Conservation (phyloP, 2,888 invertebrate genomes). For the Ichneumon xanthorius region DNA sequence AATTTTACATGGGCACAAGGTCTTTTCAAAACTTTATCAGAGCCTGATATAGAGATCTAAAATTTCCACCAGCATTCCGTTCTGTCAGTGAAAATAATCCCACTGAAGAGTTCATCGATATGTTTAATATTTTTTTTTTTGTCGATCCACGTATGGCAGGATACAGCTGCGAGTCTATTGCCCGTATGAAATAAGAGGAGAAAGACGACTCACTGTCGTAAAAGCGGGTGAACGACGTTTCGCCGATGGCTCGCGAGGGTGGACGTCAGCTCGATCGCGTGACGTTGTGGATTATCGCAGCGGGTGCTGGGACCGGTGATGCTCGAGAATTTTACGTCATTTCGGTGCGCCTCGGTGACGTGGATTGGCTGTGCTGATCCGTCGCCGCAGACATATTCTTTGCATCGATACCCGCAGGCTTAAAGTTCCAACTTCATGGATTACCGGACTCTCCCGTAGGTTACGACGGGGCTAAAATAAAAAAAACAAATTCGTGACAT, state of each 20-base stretch:
- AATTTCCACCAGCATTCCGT: neutral
- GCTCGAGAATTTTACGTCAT: slow-evolving; percentile 39
- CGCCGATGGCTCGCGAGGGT: slow-evolving; percentile 39
- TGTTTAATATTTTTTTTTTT: no score
- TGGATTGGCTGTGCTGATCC: slow-evolving; percentile 39
- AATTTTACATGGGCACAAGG: no score
- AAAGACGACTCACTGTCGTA: slow-evolving; percentile 35
- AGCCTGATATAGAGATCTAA: no score
- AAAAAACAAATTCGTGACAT: neutral
- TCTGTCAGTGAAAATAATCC: neutral
- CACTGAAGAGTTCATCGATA: neutral
- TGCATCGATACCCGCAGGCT: neutral
- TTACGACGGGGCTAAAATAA: neutral
- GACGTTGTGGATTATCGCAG: slow-evolving; percentile 50
- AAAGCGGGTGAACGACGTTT: slow-evolving; percentile 52
- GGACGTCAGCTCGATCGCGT: slow-evolving; percentile 50
- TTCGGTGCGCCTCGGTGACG: slow-evolving; percentile 31
- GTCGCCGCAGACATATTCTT: neutral
- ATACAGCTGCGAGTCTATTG: neutral
- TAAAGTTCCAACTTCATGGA: neutral
- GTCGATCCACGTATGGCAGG: neutral
- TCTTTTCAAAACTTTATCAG: no score
- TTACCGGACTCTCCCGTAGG: neutral
- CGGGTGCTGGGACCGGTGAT: slow-evolving; percentile 15
- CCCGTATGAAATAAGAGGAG: neutral